phyloP scores from a whole-genome alignment of 1,140 invertebrate genomes.

The Lordiphosa stackelbergi region DNA sequence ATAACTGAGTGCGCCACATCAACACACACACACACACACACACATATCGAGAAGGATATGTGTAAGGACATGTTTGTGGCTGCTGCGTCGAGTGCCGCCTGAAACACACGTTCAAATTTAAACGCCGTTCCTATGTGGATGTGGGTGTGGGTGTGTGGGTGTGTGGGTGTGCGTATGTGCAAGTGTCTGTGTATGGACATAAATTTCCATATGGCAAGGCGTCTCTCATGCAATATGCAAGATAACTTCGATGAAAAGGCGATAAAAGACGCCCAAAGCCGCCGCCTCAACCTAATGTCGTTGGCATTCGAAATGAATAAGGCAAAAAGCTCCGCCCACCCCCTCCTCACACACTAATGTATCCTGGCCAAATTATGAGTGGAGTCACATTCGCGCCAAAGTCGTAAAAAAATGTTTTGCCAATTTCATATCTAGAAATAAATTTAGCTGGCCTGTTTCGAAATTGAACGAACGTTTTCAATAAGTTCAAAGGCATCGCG shows the following conservation, averaged over 20 bases:
- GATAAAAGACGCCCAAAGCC: slow-evolving; percentile 64
- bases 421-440: too few species aligned
- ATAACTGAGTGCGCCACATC: slow-evolving; percentile 68
- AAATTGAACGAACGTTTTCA: too few species aligned
- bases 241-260: slow-evolving; percentile 70
- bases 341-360: too few species aligned
- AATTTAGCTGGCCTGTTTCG: too few species aligned
- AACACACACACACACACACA: slow-evolving; percentile 34
- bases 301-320: too few species aligned
- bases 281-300: slow-evolving; percentile 9
- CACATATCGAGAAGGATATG: slow-evolving; percentile 54
- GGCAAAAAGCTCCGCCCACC: too few species aligned
- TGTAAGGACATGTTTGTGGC: slow-evolving; percentile 58
- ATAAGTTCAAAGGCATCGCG: too few species aligned
- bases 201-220: slow-evolving; percentile 68
- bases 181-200: slow-evolving; percentile 26
- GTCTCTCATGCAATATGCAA: slow-evolving; percentile 69
- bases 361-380: too few species aligned
- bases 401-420: too few species aligned
- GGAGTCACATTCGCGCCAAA: too few species aligned
- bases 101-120: slow-evolving; percentile 67
- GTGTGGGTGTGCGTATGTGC: slow-evolving; percentile 3
- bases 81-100: slow-evolving; percentile 26
- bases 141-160: not conserved
- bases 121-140: slow-evolving; percentile 30